phyloP scores from a whole-genome alignment of 2,888 invertebrate species.

The Oscheius sp. region DNA sequence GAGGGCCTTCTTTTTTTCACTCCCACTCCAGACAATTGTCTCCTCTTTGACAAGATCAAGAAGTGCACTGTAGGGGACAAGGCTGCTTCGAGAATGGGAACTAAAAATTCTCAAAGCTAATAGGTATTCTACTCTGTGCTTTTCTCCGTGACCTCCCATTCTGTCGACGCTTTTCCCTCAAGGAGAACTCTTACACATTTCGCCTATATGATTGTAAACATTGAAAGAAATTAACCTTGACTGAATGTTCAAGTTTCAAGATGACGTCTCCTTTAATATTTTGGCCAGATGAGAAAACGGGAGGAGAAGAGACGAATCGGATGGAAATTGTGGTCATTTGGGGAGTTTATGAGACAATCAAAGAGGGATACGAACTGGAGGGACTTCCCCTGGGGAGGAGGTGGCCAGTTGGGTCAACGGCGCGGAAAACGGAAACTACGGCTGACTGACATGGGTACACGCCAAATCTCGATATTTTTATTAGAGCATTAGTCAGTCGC shows the following conservation, averaged over 20 bases:
- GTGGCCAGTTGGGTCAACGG: neutral
- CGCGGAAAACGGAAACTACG: slow-evolving; percentile 2
- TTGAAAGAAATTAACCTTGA: slow-evolving; percentile 1
- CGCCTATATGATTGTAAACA: slow-evolving; percentile 9
- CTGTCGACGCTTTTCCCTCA: slow-evolving; percentile 23
- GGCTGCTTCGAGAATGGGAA: slow-evolving; percentile 27
- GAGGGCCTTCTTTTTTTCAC: slow-evolving; percentile 3
- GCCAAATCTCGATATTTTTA: slow-evolving; percentile 1
- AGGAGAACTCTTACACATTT: slow-evolving; percentile 18
- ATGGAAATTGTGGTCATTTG: slow-evolving; percentile 19
- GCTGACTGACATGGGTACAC: neutral
- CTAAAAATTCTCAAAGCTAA: neutral
- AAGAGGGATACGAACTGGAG: neutral
- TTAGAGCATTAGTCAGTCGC: neutral
- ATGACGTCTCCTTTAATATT: neutral
- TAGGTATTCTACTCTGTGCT: slow-evolving; percentile 15
- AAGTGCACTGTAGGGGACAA: slow-evolving; percentile 22
- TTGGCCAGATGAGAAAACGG: neutral
- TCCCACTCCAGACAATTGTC: slow-evolving; percentile 16
- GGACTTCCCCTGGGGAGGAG: neutral
- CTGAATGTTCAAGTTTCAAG: slow-evolving; percentile 5
- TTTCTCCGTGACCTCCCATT: slow-evolving; percentile 32
- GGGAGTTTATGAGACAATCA: no score
- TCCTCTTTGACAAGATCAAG: slow-evolving; percentile 8
- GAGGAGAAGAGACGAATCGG: neutral